Conservation (phyloP, 2,797 vertebrate species). For the Apodemus agrarius region DNA sequence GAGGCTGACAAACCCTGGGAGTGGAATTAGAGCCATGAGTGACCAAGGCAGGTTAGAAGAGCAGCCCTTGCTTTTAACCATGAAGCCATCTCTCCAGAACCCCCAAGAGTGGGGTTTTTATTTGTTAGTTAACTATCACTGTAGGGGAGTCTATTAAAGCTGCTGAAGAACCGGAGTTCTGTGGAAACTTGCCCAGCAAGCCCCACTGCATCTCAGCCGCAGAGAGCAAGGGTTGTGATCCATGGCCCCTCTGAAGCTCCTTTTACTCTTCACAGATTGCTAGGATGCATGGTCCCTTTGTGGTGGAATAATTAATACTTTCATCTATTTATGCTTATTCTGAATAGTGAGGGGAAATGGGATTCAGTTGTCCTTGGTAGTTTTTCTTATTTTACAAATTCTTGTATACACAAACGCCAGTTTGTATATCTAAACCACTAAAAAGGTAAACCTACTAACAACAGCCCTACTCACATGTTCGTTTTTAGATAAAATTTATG, state of each 20-base stretch:
- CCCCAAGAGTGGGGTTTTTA: not conserved
- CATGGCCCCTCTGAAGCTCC: not conserved
- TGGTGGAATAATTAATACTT: not conserved
- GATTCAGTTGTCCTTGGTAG: not conserved
- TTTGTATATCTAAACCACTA: not conserved
- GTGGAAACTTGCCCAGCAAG: rapidly evolving
- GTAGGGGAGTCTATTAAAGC: not conserved
- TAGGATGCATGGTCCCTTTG: not conserved
- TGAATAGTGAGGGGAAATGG: not conserved
- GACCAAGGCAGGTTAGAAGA: not conserved
- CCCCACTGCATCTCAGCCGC: not conserved
- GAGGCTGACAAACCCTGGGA: not conserved
- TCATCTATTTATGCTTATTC: not conserved
- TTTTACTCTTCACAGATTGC: not conserved
- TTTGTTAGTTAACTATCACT: not conserved
- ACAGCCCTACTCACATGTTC: not conserved
- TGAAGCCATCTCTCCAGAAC: not conserved
- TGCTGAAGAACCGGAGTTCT: not conserved
- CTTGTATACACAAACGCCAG: not conserved
- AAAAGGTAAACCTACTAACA: conserved; percentile 19
- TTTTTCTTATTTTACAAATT: conserved; percentile 2
- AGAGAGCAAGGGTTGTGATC: not conserved
- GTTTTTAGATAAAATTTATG: conserved; percentile 6
- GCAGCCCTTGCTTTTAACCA: not conserved
- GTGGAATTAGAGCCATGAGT: not conserved